These are phyloP conservation scores for Oscheius sp. DNA, from an alignment of 2,888 invertebrate species.

Conservation along the genomic window DNA sequence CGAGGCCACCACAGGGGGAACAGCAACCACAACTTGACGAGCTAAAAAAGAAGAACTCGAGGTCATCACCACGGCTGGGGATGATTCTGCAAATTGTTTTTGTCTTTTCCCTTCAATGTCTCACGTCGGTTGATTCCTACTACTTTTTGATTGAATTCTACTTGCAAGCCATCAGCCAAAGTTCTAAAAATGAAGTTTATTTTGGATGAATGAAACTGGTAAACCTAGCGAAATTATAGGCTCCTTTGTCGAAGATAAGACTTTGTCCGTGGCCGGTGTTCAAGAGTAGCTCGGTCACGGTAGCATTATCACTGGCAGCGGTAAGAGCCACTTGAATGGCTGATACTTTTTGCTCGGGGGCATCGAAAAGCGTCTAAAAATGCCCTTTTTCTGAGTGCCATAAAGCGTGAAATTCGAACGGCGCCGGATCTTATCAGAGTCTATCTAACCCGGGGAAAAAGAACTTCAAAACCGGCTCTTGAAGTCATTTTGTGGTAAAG, in stretches of 20 bases:
- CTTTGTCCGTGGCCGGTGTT: conserved; percentile 46
- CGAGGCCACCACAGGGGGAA: conserved; percentile 45
- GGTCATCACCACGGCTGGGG: conserved; percentile 39
- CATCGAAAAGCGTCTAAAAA: conserved; percentile 55
- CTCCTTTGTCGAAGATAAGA: conserved; percentile 41
- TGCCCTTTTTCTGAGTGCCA: neutral
- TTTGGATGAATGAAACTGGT: neutral
- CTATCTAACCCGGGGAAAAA: neutral
- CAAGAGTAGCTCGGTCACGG: conserved; percentile 38
- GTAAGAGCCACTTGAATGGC: conserved; percentile 49
- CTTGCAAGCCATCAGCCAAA: conserved; percentile 42
- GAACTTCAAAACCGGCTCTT: neutral
- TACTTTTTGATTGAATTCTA: conserved; percentile 43
- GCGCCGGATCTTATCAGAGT: neutral
- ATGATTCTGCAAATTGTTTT: conserved; percentile 30
- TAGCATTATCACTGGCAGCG: conserved; percentile 48
- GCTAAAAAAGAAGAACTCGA: conserved; percentile 32
- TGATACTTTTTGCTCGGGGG: conserved; percentile 49
- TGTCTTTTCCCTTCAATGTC: too few species aligned
- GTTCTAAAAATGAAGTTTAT: conserved; percentile 10
- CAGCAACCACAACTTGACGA: conserved; percentile 52
- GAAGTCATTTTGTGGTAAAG: too few species aligned
- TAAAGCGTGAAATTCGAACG: conserved; percentile 8
- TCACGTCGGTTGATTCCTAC: conserved; percentile 42
- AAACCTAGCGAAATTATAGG: conserved; percentile 42